Percentiles rank a stretch among this genome's conserved stretches.
phyloP scores from a whole-genome alignment of 2,888 invertebrate genomes.

The Biston betularia region DNA sequence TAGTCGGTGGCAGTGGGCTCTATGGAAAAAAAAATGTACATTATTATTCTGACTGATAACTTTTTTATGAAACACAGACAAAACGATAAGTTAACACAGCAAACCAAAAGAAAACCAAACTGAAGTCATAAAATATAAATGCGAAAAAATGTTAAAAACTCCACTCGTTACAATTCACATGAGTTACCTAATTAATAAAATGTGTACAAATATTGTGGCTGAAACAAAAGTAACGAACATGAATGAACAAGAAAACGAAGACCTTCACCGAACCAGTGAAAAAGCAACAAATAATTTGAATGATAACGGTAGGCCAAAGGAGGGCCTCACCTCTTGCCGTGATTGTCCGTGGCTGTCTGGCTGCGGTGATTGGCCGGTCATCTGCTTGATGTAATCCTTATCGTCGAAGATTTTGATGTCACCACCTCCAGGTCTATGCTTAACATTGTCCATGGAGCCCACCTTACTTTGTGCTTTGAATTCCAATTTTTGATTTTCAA shows the following conservation, averaged over 20 bases:
- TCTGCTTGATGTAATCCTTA: slow-evolving; percentile 95
- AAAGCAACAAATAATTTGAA: slow-evolving; percentile 53
- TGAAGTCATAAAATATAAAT: slow-evolving; percentile 50
- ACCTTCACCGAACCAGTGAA: slow-evolving; percentile 64
- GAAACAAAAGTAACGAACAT: slow-evolving; percentile 75
- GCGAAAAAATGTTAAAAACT: slow-evolving; percentile 42
- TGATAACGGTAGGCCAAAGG: slow-evolving; percentile 51
- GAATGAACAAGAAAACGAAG: slow-evolving; percentile 52
- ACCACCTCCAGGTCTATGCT: slow-evolving; percentile 96
- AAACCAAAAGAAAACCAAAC: slow-evolving; percentile 50
- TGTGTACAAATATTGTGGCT: slow-evolving; percentile 83
- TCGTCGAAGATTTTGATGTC: slow-evolving; percentile 97
- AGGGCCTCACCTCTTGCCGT: slow-evolving; percentile 82
- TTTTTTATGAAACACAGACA: slow-evolving; percentile 39
- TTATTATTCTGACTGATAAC: slow-evolving; percentile 24
- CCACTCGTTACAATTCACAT: slow-evolving; percentile 40
- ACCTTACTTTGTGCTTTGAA: slow-evolving; percentile 97
- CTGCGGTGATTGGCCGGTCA: slow-evolving; percentile 77
- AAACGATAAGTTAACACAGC: slow-evolving; percentile 49
- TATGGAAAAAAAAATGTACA: slow-evolving; percentile 68
- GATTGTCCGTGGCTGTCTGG: slow-evolving; percentile 73
- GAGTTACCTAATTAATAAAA: slow-evolving; percentile 74
- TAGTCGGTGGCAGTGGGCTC: slow-evolving; percentile 89
- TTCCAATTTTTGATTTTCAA: slow-evolving; percentile 95
- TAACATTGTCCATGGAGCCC: slow-evolving; percentile 96